Percentiles rank a stretch among this genome's conserved stretches.
Evolutionary conservation across 2,888 invertebrate genomes (phyloP).

Genomic region (Argyresthia albistria): DNA sequence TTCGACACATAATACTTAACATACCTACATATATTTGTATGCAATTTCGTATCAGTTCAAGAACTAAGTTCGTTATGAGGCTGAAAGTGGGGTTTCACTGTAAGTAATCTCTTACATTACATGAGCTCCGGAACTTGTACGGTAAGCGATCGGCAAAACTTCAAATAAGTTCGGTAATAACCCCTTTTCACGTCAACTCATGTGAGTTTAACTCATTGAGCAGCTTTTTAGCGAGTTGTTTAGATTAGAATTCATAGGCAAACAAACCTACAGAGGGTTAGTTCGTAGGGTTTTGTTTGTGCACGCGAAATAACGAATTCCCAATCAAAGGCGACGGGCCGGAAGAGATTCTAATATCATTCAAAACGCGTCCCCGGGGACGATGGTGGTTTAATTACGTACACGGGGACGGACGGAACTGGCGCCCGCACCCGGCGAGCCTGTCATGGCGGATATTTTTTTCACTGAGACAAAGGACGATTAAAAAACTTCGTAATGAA

Average conservation of each 20-base stretch:
- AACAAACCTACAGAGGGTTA: slow-evolving; percentile 4
- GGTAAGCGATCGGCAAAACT: not conserved
- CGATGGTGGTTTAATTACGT: slow-evolving; percentile 68
- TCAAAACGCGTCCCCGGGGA: slow-evolving; percentile 65
- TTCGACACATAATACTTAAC: no score
- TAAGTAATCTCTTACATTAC: no score
- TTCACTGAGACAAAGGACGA: slow-evolving; percentile 63
- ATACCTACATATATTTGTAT: no score
- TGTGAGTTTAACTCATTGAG: not conserved
- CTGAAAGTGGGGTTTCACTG: no score
- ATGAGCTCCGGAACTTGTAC: no score
- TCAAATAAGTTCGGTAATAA: not conserved
- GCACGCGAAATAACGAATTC: slow-evolving; percentile 36
- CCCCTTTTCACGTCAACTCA: not conserved
- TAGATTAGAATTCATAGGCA: slow-evolving; percentile 1
- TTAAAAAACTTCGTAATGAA: slow-evolving; percentile 70
- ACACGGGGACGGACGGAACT: slow-evolving; percentile 24
- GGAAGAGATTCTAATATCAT: slow-evolving; percentile 71
- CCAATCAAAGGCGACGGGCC: slow-evolving; percentile 61
- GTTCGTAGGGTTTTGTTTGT: slow-evolving; percentile 21
- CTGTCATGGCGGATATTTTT: slow-evolving; percentile 58
- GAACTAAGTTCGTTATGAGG: no score
- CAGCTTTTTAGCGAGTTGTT: not conserved
- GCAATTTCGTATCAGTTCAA: no score
- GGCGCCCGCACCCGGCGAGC: slow-evolving; percentile 36